A percentile compares a stretch with the other conserved stretches of the same genome.
Conservation (phyloP, 2,113 vertebrate genomes). For the Otolemur garnettii region DNA sequence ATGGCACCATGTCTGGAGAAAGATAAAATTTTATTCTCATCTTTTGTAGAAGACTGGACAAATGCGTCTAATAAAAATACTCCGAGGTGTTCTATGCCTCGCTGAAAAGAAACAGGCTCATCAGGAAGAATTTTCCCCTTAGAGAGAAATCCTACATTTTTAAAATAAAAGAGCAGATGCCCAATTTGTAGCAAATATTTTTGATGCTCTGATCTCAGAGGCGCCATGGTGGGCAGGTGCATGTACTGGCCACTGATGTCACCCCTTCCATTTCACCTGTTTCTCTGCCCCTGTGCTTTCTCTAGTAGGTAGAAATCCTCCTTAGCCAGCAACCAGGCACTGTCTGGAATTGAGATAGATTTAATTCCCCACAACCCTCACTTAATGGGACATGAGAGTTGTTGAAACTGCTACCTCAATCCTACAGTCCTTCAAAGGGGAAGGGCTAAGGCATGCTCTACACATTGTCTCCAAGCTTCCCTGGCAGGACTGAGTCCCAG, state of each 20-base stretch:
- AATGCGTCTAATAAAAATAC: background rate
- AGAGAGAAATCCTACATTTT: background rate
- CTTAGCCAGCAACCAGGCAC: background rate
- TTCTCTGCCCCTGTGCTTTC: background rate
- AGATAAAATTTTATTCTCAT: slow-evolving; percentile 53
- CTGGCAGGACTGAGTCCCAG: background rate
- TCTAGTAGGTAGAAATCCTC: background rate
- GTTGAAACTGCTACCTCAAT: background rate
- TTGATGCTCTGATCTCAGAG: too few species aligned
- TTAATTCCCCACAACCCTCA: background rate
- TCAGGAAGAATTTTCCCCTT: background rate
- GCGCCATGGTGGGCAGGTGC: too few species aligned
- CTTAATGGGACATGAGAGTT: background rate
- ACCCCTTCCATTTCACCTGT: rapidly evolving
- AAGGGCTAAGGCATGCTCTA: background rate
- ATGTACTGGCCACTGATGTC: background rate
- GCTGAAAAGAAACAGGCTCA: background rate
- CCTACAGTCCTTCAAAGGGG: background rate
- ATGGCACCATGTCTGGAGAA: slow-evolving; percentile 32
- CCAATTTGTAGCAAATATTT: background rate
- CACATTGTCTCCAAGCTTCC: background rate
- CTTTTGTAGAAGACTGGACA: slow-evolving; percentile 34
- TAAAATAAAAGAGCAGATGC: background rate
- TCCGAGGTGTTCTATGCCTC: background rate
- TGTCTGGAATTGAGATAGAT: background rate